Evolutionary conservation across 2,113 vertebrate species (phyloP), one percentile per base, ranked within the genome.

Genomic region (Salminus brasiliensis): DNA sequence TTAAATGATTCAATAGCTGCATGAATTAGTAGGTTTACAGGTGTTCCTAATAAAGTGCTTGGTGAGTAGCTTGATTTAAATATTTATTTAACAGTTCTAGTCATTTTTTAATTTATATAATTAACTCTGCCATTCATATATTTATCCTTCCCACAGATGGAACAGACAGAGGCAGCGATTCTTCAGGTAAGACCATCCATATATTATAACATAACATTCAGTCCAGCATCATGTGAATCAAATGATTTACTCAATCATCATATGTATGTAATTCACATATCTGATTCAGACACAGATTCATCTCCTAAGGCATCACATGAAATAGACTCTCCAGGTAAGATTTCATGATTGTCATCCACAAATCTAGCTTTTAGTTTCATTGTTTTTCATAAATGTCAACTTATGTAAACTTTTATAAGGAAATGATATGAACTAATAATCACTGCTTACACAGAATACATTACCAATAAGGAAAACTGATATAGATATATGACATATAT

Each of bases 241-340:
- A 53, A 53, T 43, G 11, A 43, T 11, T 43, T 7, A 43, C 1
- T 43, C 34, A 36, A 30, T 18, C 9, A 18, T 29, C 27, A 13
- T 6, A 27, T 2, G n/a, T 60, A 43, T n/a, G 18, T 11, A 9
- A 21, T 23, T 2, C 39, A 1, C n/a, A 32, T 0, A 15, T 68
- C 4, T 30, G 4, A 41, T 67, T 3, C 62, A 76, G 74, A 67
- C 3, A 43, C 25, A 5, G 63, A 68, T 9, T 29, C 74, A 29
- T 18, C 32, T 29, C 41, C 18, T 4, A 41, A 29, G 39, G 34
- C 60, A 36, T 76, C 74, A 29, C 34, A 39, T 55, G 62, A 67
- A 76, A 41, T 9, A 8, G 63, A 77, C 16, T 52, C 74, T 18
- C 10, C 32, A 57, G 74, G 63, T 77, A 57, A 68, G 49, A 23